A percentile compares a stretch with the other conserved stretches of the same genome.
phyloP scores from a whole-genome alignment of 2,113 vertebrate species.

The Channa maculata region DNA sequence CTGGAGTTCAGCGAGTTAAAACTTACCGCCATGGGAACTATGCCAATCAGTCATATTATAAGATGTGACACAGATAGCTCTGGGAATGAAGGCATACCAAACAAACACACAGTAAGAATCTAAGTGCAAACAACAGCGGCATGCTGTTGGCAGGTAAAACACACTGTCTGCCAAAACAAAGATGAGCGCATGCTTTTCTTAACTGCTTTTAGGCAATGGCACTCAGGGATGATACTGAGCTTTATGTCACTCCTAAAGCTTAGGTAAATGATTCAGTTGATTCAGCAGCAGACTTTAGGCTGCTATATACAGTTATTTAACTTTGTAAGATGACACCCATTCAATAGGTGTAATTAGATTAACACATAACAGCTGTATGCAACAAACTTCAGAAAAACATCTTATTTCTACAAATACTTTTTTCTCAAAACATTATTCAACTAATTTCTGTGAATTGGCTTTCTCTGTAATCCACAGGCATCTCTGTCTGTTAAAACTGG shows the following conservation, averaged over 20 bases:
- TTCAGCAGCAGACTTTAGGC: constrained; percentile 1
- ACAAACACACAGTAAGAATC: constrained; percentile 9
- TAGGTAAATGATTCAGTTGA: not conserved
- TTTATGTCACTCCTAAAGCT: not conserved
- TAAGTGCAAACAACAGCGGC: constrained; percentile 32
- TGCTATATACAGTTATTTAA: constrained; percentile 6
- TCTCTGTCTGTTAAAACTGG: constrained; percentile 27
- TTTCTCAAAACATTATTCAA: not conserved
- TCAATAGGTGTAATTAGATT: not conserved
- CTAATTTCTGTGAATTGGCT: constrained; percentile 8
- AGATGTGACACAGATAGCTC: constrained; percentile 37
- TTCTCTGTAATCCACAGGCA: constrained; percentile 18
- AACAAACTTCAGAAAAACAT: not conserved
- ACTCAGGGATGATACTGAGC: constrained; percentile 15
- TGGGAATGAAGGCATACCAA: constrained; percentile 38
- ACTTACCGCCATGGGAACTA: constrained; percentile 43
- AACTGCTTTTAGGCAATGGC: constrained; percentile 35
- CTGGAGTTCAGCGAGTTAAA: constrained; percentile 61
- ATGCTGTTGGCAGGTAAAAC: constrained; percentile 23
- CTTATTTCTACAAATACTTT: not conserved
- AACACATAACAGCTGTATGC: constrained; percentile 10
- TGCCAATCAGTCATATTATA: constrained; percentile 47
- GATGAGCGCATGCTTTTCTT: constrained; percentile 21
- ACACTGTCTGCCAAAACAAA: constrained; percentile 16
- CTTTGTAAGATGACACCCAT: not conserved